Base-by-base conservation (phyloP, 37 sponge, comb jelly and placozoan species). In the Diacarnus erythraeanus region DNA sequence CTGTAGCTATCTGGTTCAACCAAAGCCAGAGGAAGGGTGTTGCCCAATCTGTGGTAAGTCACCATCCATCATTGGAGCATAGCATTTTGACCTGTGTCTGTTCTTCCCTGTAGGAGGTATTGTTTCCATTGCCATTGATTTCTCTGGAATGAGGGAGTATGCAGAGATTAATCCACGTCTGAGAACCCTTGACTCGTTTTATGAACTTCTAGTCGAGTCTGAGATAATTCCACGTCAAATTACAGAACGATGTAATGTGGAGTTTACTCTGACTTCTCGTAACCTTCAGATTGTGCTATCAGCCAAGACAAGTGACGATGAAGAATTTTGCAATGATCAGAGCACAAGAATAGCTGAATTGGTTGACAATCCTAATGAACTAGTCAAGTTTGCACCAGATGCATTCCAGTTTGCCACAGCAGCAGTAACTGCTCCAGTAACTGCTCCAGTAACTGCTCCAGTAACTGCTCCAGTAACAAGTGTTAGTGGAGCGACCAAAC, bases 1-100 rank as follows among this genome's bases (percentile, higher is more conserved):
- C 58, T 86, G 86, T 54, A 8, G 26, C 23, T 37, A 0, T 23
- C 64, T 65, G 18, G 80, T 86, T 21, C 18, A 74, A 30, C n/a
- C n/a, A n/a, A n/a, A n/a, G n/a, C 85, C 85, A 77, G 40, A 65
- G 34, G 76, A 71, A 60, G 86, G 86, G 44, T 86, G 86, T 68
- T 86, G 86, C 65, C 61, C 86, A 4, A 22, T 86, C 25, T 86
- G 86, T 74, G 86, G 86, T 86, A 57, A 67, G 86, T 39, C 26
- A 12, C 30, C 37, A 43, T 34, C 18, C 29, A 25, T 26, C 12
- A 47, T 47, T 47, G 12, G 51, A 12, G 12, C 10, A 47, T 47
- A 47, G 10, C 51, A 47, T 47, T 47, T 47, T 47, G 51, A 15
- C 10, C 10, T 6, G 12, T 47, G 51, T 15, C 51, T 20, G 30